A percentile compares a stretch with the other conserved stretches of the same genome.
phyloP scores from a whole-genome alignment of 2,113 vertebrate genomes.

The Riparia riparia region DNA sequence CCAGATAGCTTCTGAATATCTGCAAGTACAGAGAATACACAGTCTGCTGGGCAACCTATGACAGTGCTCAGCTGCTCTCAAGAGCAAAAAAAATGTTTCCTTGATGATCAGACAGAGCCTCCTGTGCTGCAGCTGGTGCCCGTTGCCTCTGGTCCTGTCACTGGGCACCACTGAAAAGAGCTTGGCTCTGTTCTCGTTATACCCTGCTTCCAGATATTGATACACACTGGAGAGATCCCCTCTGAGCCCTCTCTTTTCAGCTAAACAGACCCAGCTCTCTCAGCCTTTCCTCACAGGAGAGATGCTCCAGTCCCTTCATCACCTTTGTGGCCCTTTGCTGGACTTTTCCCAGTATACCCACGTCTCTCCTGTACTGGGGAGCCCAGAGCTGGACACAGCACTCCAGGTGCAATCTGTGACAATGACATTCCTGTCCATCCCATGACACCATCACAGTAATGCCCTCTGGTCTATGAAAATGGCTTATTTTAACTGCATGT shows the following conservation, averaged over 20 bases:
- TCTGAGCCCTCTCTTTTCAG: neutral
- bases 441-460: neutral
- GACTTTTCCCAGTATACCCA: neutral
- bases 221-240: neutral
- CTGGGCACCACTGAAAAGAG: neutral
- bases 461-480: neutral
- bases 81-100: neutral
- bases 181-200: neutral
- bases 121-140: neutral
- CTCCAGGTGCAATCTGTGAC: neutral
- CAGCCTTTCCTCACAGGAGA: neutral
- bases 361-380: neutral
- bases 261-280: neutral
- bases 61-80: neutral
- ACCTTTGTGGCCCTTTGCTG: neutral
- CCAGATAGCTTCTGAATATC: neutral
- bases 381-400: neutral
- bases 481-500: neutral
- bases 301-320: neutral
- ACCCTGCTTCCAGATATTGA: neutral
- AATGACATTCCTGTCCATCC: neutral
- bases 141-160: neutral
- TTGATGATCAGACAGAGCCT: neutral
- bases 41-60: neutral
- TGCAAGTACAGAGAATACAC: neutral